phyloP scores from a whole-genome alignment of 2,113 vertebrate genomes.

The Campylomormyrus tamandua region DNA sequence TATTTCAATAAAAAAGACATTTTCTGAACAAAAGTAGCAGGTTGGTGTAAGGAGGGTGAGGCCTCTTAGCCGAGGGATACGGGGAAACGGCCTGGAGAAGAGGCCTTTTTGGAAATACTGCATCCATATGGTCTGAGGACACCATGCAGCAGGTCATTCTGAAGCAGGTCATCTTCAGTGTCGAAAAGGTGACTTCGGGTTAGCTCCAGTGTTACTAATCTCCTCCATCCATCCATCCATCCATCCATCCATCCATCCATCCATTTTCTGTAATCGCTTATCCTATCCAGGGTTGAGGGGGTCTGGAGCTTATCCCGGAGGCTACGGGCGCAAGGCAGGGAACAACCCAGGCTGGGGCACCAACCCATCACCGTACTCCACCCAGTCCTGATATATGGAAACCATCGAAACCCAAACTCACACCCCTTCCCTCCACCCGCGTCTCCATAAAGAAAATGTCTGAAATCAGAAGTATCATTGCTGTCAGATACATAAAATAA shows the following conservation, averaged over 20 bases:
- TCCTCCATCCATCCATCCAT: neutral
- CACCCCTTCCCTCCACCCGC: neutral
- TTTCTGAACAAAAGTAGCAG: neutral
- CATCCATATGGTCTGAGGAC: neutral
- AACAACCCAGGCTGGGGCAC: neutral
- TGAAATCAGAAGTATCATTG: neutral
- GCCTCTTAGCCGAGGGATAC: neutral
- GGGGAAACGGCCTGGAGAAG: neutral
- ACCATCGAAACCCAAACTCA: neutral
- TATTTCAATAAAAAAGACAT: neutral
- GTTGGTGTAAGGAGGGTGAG: neutral
- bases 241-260: neutral
- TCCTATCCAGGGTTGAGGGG: too few relatives aligned
- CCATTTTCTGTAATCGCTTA: too few relatives aligned
- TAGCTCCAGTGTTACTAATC: neutral
- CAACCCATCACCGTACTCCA: neutral
- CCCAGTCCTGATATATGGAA: neutral
- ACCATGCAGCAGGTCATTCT: neutral
- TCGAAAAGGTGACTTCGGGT: neutral
- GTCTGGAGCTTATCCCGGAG: neutral
- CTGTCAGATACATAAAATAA: neutral
- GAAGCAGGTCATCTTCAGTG: neutral
- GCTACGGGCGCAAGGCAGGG: neutral
- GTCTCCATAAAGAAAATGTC: neutral
- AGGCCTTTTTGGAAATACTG: neutral